Percentiles rank a stretch among this genome's conserved stretches.
These are phyloP conservation scores for Anas platyrhynchos DNA, from an alignment of 2,113 vertebrate species.

Conservation along the genomic window DNA sequence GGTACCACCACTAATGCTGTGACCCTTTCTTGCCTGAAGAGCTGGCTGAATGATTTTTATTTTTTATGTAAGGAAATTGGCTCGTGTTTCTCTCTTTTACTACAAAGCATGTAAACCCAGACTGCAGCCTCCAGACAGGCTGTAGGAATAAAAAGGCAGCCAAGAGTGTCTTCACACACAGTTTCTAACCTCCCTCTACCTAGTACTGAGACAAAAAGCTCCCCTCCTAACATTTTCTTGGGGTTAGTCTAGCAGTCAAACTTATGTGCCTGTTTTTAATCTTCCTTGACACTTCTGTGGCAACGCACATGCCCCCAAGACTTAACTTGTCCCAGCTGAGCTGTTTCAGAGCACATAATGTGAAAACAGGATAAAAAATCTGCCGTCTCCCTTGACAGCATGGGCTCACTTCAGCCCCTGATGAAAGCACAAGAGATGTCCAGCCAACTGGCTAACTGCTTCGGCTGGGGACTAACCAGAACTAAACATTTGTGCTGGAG, in stretches of 20 bases:
- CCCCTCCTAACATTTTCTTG: not conserved
- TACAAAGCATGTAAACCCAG: not conserved
- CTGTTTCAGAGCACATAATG: not conserved
- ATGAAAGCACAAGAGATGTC: conserved; percentile 13
- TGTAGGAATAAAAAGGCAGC: not conserved
- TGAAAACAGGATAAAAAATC: conserved; percentile 12
- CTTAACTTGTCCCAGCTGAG: conserved; percentile 39
- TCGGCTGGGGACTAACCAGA: not conserved
- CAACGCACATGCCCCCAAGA: not conserved
- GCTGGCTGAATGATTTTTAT: not conserved
- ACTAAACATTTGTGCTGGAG: not conserved
- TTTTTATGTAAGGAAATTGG: not conserved
- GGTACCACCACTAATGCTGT: rapidly evolving
- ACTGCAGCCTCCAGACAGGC: not conserved
- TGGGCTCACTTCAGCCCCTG: not conserved
- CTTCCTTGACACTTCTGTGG: conserved; percentile 39
- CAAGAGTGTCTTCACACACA: not conserved
- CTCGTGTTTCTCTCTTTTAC: not conserved
- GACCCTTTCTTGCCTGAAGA: not conserved
- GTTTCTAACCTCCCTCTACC: not conserved
- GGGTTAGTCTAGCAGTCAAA: not conserved
- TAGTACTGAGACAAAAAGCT: not conserved
- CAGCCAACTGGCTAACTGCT: conserved; percentile 2
- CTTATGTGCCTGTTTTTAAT: conserved; percentile 47
- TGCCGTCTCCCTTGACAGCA: not conserved